Base-by-base conservation (phyloP, 2,113 vertebrate genomes). In the Uria aalge region DNA sequence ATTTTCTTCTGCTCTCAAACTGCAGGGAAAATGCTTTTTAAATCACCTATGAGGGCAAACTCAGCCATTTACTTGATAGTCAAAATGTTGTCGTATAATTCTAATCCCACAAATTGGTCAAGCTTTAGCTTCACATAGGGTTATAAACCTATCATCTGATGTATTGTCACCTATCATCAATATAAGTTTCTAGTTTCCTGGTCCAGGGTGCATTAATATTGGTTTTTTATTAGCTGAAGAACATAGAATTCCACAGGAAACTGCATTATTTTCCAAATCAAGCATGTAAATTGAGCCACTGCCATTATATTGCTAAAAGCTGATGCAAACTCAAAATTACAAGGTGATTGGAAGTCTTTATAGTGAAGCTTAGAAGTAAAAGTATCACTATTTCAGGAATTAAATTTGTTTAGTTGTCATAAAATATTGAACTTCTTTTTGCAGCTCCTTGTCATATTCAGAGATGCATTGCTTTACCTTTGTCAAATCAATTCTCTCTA, bases 401-500 rank as follows among this genome's bases (percentile, higher is more conserved):
- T 90, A 79, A 80, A 93, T 92, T 86, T 74, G 22, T 74, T 89
- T 85, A 64, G 6, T 57, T 84, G 75, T 40, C 56, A 83, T 90
- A 85, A 97, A 91, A n/a, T 64, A 88, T 41, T 87, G 22, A 93
- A 85, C 43, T 68, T 40, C 7, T 63, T 95, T 96, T 97, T 94
- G 68, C 50, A 92, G 18, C 5, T 95, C 30, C 41, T 85, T 95
- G 76, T 77, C 50, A n/a, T 96, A 90, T 85, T 73, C 30, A 52
- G 66, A 43, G 47, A 90, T 91, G 80, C 59, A 91, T 85, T 92
- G 59, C 67, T 94, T 96, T 94, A 94, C 5, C 18, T 71, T 62
- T 85, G 43, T 87, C 76, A 94, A 92, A 97, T 94, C 74, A 91
- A 62, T 97, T 97, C 41, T 94, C 59, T 96, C 30, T 84, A 53